Evolutionary conservation across 2,888 invertebrate genomes (phyloP), one percentile per base, ranked within the genome.

Genomic region (Xestobium rufovillosum): DNA sequence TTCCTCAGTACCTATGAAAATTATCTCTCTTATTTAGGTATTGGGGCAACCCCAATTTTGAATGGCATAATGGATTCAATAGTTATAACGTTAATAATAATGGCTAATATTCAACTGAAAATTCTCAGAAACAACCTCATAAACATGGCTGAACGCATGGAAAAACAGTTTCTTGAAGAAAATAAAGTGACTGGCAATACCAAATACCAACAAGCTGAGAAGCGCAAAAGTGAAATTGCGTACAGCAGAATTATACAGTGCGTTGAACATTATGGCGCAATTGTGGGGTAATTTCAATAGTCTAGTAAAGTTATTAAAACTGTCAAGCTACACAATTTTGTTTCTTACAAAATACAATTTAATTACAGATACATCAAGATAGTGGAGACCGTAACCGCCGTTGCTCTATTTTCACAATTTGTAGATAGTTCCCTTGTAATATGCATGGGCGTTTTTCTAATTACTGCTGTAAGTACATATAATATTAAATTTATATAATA

Each of bases 51-150:
- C n/a, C n/a, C n/a, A n/a, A n/a, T n/a, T n/a, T n/a, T n/a, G n/a
- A n/a, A n/a, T 50, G 65, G 70, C 1, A 63, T 63, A 36, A 66
- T 72, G 38, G 73, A 73, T 38, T 65, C 66, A 1, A 47, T 72
- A 39, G 66, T 69, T 31, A 60, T 67, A 1, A 57, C 68, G 0
- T 55, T 73, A 31, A 62, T 72, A 26, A 68, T 66, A 2, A 69
- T 72, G 53, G 69, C 67, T 42, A 56, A 67, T 3, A 70, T 69
- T 25, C 66, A 72, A 12, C 48, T 73, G 33, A 59, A 59, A 17
- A 59, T 74, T n/a, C 45, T 72, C 3, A 65, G 65, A 1, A 44
- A 65, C 26, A 50, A 64, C 0, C 52, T 72, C 14, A 55, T 49
- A 36, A 28, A 47, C 23, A 26, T 52, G 1, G 36, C 38, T n/a